Evolutionary conservation across 2,113 vertebrate genomes (phyloP), one percentile per base, ranked within the genome.

Genomic region (Anguilla rostrata): DNA sequence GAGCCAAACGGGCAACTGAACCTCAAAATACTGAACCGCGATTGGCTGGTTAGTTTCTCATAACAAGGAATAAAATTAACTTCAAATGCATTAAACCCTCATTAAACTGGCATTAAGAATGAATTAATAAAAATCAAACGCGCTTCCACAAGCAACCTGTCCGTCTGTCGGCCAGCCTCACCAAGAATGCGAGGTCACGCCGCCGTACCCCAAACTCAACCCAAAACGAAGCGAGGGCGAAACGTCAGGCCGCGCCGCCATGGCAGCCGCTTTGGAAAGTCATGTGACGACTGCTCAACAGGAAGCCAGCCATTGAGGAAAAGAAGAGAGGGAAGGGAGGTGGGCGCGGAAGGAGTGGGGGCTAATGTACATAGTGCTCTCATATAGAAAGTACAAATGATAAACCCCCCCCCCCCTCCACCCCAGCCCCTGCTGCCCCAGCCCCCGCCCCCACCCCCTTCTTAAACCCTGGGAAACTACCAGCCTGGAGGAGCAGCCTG

Each of bases 261-360:
- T 34, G n/a, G 20, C 7, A 12, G 1, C 71, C 11, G n/a, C 9
- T 75, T 2, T 34, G 71, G 71, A 34, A 75, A 75, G 41, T 39
- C 39, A 22, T 43, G 78, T 29, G 39, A 34, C 39, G 5, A 80
- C 49, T 80, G 84, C 84, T 41, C 53, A 85, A 85, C 84, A 81
- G 84, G 84, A 85, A 85, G 78, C 49, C 78, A 81, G 78, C 53
- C 75, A 18, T 2, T 57, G 53, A 85, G 11, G 81, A 39, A 34
- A 80, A 66, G 12, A 53, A 53, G 49, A 53, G 60, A 26, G 60
- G 60, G 60, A 20, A 26, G 60, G 60, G 22, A 20, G 7, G n/a
- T 75, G 71, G 5, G 71, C n/a, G 6, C 1, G 34, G 20, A 57
- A 34, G 80, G 78, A 11, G 71, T n/a, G 15, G 39, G 2, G 71